These are phyloP conservation scores for Argya squamiceps DNA, from an alignment of 2,797 vertebrate species.

Conservation along the genomic window DNA sequence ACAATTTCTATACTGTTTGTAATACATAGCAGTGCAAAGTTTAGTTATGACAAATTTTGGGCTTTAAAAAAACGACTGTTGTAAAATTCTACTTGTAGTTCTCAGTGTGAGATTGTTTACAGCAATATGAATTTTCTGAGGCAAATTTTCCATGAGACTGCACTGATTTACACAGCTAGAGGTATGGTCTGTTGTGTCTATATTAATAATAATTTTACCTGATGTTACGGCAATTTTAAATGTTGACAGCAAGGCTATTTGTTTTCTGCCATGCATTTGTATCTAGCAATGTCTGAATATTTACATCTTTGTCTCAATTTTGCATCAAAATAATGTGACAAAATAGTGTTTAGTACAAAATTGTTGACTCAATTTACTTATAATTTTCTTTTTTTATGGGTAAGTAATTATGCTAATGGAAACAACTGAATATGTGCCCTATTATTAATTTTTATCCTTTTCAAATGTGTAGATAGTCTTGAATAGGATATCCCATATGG, in stretches of 20 bases:
- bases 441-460: constrained; percentile 51
- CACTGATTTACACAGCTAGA: not conserved
- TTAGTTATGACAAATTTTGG: not conserved
- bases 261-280: not conserved
- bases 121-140: not conserved
- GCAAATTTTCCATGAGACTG: not conserved
- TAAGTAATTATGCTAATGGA: constrained; percentile 40
- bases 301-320: not conserved
- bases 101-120: not conserved
- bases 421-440: constrained; percentile 3
- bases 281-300: constrained; percentile 1
- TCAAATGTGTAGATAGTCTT: constrained; percentile 21
- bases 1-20: not conserved
- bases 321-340: not conserved
- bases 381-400: constrained; percentile 9
- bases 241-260: constrained; percentile 21
- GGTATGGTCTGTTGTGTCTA: not conserved
- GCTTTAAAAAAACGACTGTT: not conserved
- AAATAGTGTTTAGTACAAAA: constrained; percentile 27
- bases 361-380: not conserved
- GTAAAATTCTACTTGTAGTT: not conserved
- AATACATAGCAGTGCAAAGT: not conserved
- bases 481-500: constrained; percentile 29
- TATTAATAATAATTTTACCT: not conserved
- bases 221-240: constrained; percentile 43